Percentiles rank a stretch among this genome's conserved stretches.
Conservation (phyloP, 2,797 vertebrate genomes). For the Decapterus maruadsi region DNA sequence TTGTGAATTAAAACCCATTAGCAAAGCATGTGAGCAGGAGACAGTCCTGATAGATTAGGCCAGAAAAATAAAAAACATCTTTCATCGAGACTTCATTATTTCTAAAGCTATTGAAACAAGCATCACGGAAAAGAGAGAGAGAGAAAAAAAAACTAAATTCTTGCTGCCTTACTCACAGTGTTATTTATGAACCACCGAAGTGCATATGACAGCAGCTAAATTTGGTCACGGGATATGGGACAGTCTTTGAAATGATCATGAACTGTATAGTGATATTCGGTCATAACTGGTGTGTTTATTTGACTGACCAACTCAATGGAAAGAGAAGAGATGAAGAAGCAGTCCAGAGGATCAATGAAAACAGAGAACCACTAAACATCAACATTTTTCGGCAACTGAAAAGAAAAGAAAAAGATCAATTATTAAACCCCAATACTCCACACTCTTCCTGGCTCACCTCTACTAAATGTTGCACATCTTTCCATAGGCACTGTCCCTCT, state of each 20-base stretch:
- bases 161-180: conserved; percentile 1
- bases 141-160: background rate
- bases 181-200: conserved; percentile 2
- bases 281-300: background rate
- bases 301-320: background rate
- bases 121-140: conserved; percentile 3
- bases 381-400: background rate
- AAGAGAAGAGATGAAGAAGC: background rate
- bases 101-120: conserved; percentile 47
- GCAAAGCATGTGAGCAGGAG: conserved; percentile 34
- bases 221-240: background rate
- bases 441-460: background rate
- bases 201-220: conserved; percentile 14
- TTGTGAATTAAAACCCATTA: conserved; percentile 70
- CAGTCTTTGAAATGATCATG: background rate
- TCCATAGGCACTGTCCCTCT: background rate
- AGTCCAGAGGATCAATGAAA: background rate
- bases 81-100: conserved; percentile 51
- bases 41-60: conserved; percentile 35
- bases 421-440: background rate
- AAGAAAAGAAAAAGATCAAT: background rate
- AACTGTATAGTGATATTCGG: conserved; percentile 8
- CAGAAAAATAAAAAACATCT: conserved; percentile 54
- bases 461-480: background rate
- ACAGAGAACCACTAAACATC: background rate